Base-by-base conservation (phyloP, 2,888 invertebrate species). In the Phalangium opilio region DNA sequence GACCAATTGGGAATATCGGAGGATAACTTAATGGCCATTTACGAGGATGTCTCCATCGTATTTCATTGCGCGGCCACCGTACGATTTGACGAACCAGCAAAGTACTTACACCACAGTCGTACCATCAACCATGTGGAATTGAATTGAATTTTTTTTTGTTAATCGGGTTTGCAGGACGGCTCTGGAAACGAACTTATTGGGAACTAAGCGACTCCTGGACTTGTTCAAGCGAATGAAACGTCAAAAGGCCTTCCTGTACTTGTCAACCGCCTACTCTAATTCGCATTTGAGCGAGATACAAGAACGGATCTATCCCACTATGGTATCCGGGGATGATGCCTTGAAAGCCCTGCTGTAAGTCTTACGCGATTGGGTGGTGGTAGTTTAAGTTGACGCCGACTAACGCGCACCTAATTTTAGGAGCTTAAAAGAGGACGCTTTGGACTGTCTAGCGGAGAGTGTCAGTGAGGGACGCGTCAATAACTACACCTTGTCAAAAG, bases 241-340 rank as follows among this genome's bases (percentile, higher is more conserved):
- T 4, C 11, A 2, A 14, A n/a, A 68, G 62, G 59, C 61, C 2
- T 50, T 69, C 14, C 69, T 86, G 1, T 86, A 91, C 64, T 78
- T 89, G 0, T 89, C 87, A 0, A 87, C 90, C 0, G 82, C 86
- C 0, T 91, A 85, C 64, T 78, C 83, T 5, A 85, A 91, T 65
- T 81, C 82, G 4, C 80, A 85, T 57, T 72, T 75, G 35, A 69
- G 75, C 10, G 71, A 73, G 1, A 77, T 87, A 0, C 79, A 81
- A 44, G 90, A 91, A 65, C 68, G 75, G 43, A 68, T 86, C 73
- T 83, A 63, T 63, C 77, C 79, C 0, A 75, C 76, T 27, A 27
- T 7, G n/a, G 76, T 0, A 34, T 27, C 27, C 5, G 27, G 5
- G 27, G 27, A 27, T 7, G 27, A 7, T 8, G 27, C 27, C 27